A percentile compares a stretch with the other conserved stretches of the same genome.
Conservation (phyloP, 2,888 invertebrate species). For the Zaprionus obscuricornis region DNA sequence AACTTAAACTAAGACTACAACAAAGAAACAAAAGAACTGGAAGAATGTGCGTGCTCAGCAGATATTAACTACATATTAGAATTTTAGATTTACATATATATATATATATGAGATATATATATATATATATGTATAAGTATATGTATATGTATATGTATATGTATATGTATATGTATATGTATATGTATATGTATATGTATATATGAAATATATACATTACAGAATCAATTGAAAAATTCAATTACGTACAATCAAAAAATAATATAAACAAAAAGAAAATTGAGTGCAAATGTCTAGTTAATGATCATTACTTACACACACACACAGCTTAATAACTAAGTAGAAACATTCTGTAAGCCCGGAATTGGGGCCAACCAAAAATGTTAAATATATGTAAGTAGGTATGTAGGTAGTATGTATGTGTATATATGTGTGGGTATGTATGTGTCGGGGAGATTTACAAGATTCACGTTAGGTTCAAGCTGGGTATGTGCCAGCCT, state of each 20-base stretch:
- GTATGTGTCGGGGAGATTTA: slow-evolving; percentile 56
- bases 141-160: slow-evolving; percentile 16
- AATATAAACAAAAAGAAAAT: slow-evolving; percentile 17
- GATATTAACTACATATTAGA: slow-evolving; percentile 42
- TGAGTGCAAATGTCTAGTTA: slow-evolving; percentile 20
- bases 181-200: too few relatives aligned
- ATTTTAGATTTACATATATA: slow-evolving; percentile 16
- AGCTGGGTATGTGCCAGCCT: slow-evolving; percentile 32
- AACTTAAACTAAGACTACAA: slow-evolving; percentile 76
- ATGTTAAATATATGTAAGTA: slow-evolving; percentile 25
- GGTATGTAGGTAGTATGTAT: slow-evolving; percentile 5
- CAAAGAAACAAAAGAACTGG: slow-evolving; percentile 53
- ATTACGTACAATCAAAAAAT: slow-evolving; percentile 10
- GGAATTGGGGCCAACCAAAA: slow-evolving; percentile 47
- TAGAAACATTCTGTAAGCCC: slow-evolving; percentile 56
- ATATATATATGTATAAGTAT: slow-evolving; percentile 14
- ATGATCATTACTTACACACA: slow-evolving; percentile 65
- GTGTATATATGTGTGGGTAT: slow-evolving; percentile 6
- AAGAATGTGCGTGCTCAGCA: slow-evolving; percentile 63
- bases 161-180: slow-evolving; percentile 13
- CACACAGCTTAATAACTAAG: slow-evolving; percentile 60
- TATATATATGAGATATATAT: slow-evolving; percentile 17
- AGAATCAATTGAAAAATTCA: slow-evolving; percentile 11
- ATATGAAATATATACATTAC: too few relatives aligned
- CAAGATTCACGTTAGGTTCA: slow-evolving; percentile 50